Base-by-base conservation (phyloP, 92 coral and sea anemone species). In the Palythoa grandiflora region DNA sequence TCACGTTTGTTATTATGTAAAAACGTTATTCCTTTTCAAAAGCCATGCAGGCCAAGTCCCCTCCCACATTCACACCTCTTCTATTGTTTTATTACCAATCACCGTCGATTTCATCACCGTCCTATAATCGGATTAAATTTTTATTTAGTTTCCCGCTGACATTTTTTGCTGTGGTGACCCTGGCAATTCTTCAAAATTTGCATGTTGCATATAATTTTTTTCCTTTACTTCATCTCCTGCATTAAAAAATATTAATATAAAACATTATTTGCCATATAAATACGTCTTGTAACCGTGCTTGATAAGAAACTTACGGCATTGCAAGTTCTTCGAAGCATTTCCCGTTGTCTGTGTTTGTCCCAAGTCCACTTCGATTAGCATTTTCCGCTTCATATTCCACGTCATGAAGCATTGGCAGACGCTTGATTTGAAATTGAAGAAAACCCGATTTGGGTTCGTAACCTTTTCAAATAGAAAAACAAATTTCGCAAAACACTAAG, bases 351-450 rank as follows among this genome's bases (percentile, higher is more conserved):
- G 59, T 68, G 44, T 17, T 16, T 36, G 20, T 2, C 17, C 44
- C 75, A 35, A 70, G 66, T 50, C 19, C 36, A 44, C 7, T n/a
- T 51, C 13, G 66, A 6, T 48, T 70, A n/a, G 52, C 53, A 53
- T 51, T 39, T 72, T 84, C 74, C 28, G 28, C 28, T 84, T 63
- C 70, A 84, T 90, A 93, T 0, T 92, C 93, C n/a, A 81, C 83
- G 79, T 96, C 99, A 50, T 92, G 93, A 38, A 96, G 68, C 99
- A 96, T 96, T 2, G 99, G 99, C 48, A 96, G 94, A 5, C 96
- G 90, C 68, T 95, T 95, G 75, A 95, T 91, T 57, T 95, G 98
- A 28, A 93, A 61, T 87, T 95, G 98, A 10, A 95, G 92, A 66
- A 93, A 93, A 40, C 98, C 98, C 17, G 91, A 59, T 77, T 93